These are phyloP conservation scores for Athalia circularis DNA, from an alignment of 2,888 invertebrate species.

Conservation along the genomic window DNA sequence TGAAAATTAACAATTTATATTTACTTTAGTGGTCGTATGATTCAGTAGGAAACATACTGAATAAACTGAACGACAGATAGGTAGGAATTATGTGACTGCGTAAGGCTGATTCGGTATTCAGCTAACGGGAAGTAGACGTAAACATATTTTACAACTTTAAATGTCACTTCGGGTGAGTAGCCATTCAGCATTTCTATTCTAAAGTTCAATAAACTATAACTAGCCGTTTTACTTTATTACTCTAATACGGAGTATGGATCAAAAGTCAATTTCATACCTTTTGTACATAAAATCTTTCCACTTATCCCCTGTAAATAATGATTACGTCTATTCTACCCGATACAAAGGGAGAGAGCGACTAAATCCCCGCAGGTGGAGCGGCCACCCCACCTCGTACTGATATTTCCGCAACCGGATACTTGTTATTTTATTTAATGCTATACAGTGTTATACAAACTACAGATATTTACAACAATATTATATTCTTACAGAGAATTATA, in stretches of 20 bases:
- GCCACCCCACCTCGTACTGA: constrained; percentile 74
- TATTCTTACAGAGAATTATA: constrained; percentile 75
- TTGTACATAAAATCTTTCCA: neutral
- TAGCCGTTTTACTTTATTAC: neutral
- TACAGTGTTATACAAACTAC: constrained; percentile 75
- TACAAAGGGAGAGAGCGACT: constrained; percentile 55
- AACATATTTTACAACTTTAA: constrained; percentile 7
- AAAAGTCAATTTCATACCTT: neutral
- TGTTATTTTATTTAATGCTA: constrained; percentile 75
- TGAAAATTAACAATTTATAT: constrained; percentile 20
- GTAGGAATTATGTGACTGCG: constrained; percentile 52
- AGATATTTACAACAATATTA: constrained; percentile 75
- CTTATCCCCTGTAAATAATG: constrained; percentile 2
- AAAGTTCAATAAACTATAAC: neutral
- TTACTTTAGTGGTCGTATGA: constrained; percentile 64
- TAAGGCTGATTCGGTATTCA: constrained; percentile 70
- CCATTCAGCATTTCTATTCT: neutral
- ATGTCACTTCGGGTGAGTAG: neutral
- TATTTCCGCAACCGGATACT: constrained; percentile 70
- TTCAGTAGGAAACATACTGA: constrained; percentile 63
- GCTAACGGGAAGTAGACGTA: constrained; percentile 51
- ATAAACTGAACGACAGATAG: constrained; percentile 51
- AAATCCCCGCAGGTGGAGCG: constrained; percentile 71
- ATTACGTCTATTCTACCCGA: constrained; percentile 43
- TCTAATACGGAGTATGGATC: neutral